phyloP scores from a whole-genome alignment of 2,888 invertebrate genomes.

The Trissolcus brochymenae region DNA sequence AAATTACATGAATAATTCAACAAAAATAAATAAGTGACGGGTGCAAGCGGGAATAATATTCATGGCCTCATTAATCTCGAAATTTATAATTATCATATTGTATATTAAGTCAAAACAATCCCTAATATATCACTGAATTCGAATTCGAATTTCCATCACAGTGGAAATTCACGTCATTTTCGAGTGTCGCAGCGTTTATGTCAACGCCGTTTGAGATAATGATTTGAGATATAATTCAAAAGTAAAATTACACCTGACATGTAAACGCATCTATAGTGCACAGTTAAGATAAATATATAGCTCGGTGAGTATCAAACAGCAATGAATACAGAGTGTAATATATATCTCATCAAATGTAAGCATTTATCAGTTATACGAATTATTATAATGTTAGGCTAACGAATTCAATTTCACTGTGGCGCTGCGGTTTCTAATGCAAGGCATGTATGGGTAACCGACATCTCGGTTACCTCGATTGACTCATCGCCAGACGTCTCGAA shows the following conservation, averaged over 20 bases:
- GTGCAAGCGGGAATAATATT: too few species aligned
- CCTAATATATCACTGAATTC: too few species aligned
- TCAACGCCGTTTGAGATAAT: neutral
- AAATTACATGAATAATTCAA: too few species aligned
- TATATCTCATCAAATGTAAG: constrained; percentile 22
- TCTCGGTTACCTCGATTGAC: constrained; percentile 52
- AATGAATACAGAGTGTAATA: neutral
- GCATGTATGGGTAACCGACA: constrained; percentile 50
- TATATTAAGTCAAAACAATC: too few species aligned
- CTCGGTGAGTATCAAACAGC: neutral
- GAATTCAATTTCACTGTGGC: constrained; percentile 38
- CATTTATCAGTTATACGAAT: constrained; percentile 34
- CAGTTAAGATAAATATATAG: constrained; percentile 2
- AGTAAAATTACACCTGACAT: neutral
- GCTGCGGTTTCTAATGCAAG: constrained; percentile 30
- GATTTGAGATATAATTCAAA: neutral
- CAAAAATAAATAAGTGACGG: too few species aligned
- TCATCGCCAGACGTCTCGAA: constrained; percentile 51
- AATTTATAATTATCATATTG: too few species aligned
- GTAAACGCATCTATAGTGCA: neutral
- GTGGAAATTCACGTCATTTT: too few species aligned
- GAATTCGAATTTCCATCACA: too few species aligned
- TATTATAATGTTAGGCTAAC: constrained; percentile 43
- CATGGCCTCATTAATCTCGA: too few species aligned
- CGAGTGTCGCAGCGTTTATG: neutral